Evolutionary conservation across 2,113 vertebrate genomes (phyloP).

Genomic region (Oncorhynchus tshawytscha): DNA sequence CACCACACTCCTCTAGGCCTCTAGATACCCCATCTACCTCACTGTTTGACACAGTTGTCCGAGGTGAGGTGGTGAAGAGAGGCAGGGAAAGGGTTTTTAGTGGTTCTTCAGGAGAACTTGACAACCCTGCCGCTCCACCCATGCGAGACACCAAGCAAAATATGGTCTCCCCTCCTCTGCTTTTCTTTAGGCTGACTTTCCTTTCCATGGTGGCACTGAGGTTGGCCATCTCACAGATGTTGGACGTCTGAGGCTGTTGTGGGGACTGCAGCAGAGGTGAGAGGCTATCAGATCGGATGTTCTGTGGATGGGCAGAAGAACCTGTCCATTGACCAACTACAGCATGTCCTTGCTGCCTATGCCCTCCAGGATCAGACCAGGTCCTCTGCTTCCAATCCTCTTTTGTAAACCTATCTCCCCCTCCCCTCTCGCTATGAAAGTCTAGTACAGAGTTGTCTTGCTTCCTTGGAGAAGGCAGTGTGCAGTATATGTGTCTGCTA

Average conservation of each 20-base stretch:
- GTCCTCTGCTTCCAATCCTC: conserved; percentile 34
- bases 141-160: conserved; percentile 76
- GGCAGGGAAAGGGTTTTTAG: conserved; percentile 34
- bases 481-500: conserved; percentile 39
- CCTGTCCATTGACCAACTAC: conserved; percentile 43
- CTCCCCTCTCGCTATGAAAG: conserved; percentile 9
- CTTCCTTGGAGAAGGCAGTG: conserved; percentile 30
- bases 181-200: conserved; percentile 57
- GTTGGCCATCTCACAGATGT: conserved; percentile 15
- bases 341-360: conserved; percentile 48
- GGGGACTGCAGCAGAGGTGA: conserved; percentile 20
- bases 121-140: conserved; percentile 36
- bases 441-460: conserved; percentile 31
- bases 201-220: conserved; percentile 47
- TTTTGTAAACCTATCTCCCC: conserved; percentile 25
- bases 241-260: conserved; percentile 16
- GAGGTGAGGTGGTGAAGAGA: conserved; percentile 17
- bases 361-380: conserved; percentile 44
- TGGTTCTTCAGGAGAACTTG: conserved; percentile 24
- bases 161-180: conserved; percentile 62
- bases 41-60: conserved; percentile 23
- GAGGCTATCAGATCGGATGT: neutral
- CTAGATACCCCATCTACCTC: neutral
- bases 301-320: conserved; percentile 23
- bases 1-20: neutral